Percentiles rank a stretch among this genome's conserved stretches.
Conservation (phyloP, 2,113 vertebrate genomes). For the Myotis brandtii region DNA sequence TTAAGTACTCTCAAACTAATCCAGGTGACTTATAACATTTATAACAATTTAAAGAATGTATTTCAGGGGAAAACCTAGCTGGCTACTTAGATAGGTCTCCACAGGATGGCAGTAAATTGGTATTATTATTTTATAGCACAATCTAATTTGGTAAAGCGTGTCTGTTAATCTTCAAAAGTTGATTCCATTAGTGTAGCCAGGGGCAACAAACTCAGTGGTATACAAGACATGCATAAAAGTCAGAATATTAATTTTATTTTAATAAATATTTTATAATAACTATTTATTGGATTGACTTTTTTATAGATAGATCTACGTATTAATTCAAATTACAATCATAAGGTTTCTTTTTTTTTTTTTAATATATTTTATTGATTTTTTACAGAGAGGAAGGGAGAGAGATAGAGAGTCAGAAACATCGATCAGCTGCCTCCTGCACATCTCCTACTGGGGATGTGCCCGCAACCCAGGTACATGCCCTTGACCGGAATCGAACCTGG, state of each 20-base stretch:
- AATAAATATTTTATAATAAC: background rate
- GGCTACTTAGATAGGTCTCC: background rate
- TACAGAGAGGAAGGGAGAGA: no score
- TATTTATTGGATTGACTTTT: background rate
- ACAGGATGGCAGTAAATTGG: background rate
- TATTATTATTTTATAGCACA: background rate
- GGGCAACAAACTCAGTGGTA: background rate
- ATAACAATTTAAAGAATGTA: background rate
- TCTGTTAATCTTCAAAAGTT: background rate
- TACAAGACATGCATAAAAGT: background rate
- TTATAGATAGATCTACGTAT: background rate
- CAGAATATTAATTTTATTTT: background rate
- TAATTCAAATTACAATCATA: constrained; percentile 14
- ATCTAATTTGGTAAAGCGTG: background rate
- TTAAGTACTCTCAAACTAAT: background rate
- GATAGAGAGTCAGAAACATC: no score
- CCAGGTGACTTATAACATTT: background rate
- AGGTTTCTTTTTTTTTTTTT: no score
- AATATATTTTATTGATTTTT: no score
- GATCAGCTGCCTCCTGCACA: no score
- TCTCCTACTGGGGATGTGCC: no score
- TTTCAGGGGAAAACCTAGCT: background rate
- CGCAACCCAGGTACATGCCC: no score
- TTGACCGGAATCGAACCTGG: no score
- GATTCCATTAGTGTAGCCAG: background rate